Percentiles rank a stretch among this genome's conserved stretches.
Conservation (phyloP, 2,797 vertebrate genomes). For the Coregonus ussuriensis region DNA sequence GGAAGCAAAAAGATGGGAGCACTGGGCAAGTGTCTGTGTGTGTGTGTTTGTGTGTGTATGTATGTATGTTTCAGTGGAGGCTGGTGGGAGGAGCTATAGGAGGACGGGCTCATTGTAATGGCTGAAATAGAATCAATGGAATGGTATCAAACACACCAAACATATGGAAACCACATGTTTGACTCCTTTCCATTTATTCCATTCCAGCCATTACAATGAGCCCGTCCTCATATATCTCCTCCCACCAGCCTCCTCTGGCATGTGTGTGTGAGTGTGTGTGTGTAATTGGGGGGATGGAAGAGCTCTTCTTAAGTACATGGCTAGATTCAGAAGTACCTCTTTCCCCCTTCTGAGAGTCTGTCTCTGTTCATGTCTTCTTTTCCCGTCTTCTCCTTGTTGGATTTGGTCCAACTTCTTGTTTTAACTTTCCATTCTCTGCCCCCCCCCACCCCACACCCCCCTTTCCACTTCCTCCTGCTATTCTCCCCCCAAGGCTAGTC, state of each 20-base stretch:
- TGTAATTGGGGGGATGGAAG: conserved; percentile 20
- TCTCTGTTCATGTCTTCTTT: conserved; percentile 22
- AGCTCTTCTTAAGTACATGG: conserved; percentile 61
- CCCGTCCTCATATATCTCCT: no score
- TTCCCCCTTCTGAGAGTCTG: conserved; percentile 17
- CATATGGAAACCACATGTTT: no score
- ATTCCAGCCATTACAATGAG: no score
- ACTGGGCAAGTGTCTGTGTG: conserved; percentile 20
- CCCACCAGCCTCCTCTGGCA: background rate
- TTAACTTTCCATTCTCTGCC: conserved; percentile 13
- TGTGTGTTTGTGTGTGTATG: conserved; percentile 17
- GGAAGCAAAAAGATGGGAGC: conserved; percentile 59
- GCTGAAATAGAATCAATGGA: no score
- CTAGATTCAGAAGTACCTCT: conserved; percentile 52
- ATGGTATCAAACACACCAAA: no score
- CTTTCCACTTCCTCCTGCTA: conserved; percentile 62
- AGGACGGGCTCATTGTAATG: no score
- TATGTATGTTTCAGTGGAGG: background rate
- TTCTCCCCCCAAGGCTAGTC: conserved; percentile 64
- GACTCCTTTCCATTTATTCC: no score
- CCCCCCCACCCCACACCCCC: conserved; percentile 14
- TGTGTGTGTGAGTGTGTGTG: conserved; percentile 25
- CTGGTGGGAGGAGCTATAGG: no score
- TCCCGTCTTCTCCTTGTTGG: background rate
- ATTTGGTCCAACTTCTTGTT: background rate